phyloP scores from a whole-genome alignment of 2,888 invertebrate species.

The Nemoura dubitans region DNA sequence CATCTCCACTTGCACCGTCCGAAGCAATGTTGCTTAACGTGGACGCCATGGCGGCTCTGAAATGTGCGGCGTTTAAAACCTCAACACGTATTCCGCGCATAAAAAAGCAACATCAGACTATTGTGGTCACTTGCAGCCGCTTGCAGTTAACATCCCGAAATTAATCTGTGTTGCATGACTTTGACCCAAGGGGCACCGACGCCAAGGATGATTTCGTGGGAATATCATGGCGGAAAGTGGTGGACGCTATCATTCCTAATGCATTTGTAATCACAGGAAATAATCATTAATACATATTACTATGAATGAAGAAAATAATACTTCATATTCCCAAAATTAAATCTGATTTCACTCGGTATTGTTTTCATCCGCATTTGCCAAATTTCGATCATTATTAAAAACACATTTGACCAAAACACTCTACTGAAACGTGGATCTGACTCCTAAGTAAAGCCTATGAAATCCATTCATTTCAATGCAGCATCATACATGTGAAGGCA shows the following conservation, averaged over 20 bases:
- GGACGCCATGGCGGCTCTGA: too few relatives aligned
- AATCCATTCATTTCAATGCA: too few relatives aligned
- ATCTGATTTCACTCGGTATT: background rate
- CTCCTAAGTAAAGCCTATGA: too few relatives aligned
- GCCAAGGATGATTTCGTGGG: background rate
- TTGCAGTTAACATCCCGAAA: too few relatives aligned
- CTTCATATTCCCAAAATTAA: background rate
- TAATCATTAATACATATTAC: background rate
- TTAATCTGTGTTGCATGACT: background rate
- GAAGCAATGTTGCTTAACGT: too few relatives aligned
- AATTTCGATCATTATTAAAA: background rate
- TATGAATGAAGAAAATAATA: background rate
- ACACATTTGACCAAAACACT: background rate
- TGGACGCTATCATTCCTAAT: background rate
- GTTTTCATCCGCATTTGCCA: background rate
- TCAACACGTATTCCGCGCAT: too few relatives aligned
- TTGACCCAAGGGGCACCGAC: background rate
- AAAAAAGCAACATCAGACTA: too few relatives aligned
- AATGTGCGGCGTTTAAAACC: too few relatives aligned
- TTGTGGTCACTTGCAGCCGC: too few relatives aligned
- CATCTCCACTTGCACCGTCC: too few relatives aligned
- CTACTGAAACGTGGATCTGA: too few relatives aligned
- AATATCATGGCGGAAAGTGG: background rate
- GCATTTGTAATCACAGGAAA: slow-evolving; percentile 7
- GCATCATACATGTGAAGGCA: too few relatives aligned